These are phyloP conservation scores for Dimorphilus gyrociliatus DNA, from an alignment of 2,888 invertebrate genomes.

Conservation along the genomic window DNA sequence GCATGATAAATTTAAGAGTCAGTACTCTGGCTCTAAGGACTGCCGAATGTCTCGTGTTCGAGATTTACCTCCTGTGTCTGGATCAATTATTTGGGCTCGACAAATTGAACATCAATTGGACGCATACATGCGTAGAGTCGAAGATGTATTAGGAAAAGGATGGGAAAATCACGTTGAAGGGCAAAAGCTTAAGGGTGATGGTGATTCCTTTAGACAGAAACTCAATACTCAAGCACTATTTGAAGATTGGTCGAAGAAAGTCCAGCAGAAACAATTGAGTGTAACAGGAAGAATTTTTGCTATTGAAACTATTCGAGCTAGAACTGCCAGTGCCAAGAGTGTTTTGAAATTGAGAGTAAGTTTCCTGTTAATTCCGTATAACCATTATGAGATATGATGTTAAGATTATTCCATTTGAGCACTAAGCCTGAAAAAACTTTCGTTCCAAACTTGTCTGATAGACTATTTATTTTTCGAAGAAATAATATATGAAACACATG, in stretches of 20 bases:
- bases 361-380: too few relatives aligned
- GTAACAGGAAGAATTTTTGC: constrained; percentile 85
- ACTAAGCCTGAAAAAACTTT: too few relatives aligned
- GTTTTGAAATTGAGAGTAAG: constrained; percentile 58
- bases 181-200: constrained; percentile 81
- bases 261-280: constrained; percentile 80
- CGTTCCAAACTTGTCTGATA: too few relatives aligned
- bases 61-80: constrained; percentile 90
- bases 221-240: constrained; percentile 92
- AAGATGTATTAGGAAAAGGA: constrained; percentile 93
- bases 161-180: constrained; percentile 99
- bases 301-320: constrained; percentile 49
- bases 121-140: constrained; percentile 85
- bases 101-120: constrained; percentile 86
- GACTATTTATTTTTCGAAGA: too few relatives aligned
- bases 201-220: constrained; percentile 89
- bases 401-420: too few relatives aligned
- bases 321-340: constrained; percentile 41
- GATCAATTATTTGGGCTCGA: constrained; percentile 96
- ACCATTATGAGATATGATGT: too few relatives aligned
- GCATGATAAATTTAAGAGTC: constrained; percentile 95
- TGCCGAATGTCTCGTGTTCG: constrained; percentile 74
- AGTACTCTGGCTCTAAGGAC: constrained; percentile 85
- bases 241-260: constrained; percentile 73
- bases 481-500: too few relatives aligned